Evolutionary conservation across 2,113 vertebrate species (phyloP).

Genomic region (Anhinga rufa): DNA sequence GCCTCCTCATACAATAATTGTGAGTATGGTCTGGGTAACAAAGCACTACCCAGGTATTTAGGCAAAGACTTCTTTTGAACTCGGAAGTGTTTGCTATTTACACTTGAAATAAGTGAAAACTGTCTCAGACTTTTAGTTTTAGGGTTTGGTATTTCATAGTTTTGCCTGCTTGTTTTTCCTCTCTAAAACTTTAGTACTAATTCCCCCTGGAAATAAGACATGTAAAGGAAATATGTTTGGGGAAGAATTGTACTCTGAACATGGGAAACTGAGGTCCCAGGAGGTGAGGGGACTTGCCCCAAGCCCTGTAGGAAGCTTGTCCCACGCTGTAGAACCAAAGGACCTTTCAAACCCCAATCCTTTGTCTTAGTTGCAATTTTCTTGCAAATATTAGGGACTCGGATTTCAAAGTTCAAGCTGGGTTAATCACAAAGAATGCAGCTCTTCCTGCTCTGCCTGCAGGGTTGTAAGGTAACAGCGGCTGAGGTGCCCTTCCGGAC

Average conservation of each 20-base stretch:
- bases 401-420: constrained; percentile 10
- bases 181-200: not conserved
- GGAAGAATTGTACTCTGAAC: not conserved
- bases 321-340: not conserved
- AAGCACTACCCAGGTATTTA: not conserved
- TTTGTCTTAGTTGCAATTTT: not conserved
- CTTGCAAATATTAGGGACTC: constrained; percentile 38
- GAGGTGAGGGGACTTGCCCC: not conserved
- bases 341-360: not conserved
- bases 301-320: not conserved
- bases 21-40: not conserved
- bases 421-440: constrained; percentile 54
- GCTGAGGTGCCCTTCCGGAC: not conserved
- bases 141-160: not conserved
- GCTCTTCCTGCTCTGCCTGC: constrained; percentile 3
- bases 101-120: not conserved
- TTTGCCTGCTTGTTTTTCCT: not conserved
- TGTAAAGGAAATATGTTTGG: not conserved
- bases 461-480: not conserved
- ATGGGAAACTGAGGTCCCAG: not conserved
- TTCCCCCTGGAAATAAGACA: not conserved
- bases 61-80: not conserved
- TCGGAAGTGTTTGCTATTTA: not conserved
- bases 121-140: not conserved
- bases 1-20: not conserved